Base-by-base conservation (phyloP, 2,113 vertebrate species). In the Tachuris rubrigastra region DNA sequence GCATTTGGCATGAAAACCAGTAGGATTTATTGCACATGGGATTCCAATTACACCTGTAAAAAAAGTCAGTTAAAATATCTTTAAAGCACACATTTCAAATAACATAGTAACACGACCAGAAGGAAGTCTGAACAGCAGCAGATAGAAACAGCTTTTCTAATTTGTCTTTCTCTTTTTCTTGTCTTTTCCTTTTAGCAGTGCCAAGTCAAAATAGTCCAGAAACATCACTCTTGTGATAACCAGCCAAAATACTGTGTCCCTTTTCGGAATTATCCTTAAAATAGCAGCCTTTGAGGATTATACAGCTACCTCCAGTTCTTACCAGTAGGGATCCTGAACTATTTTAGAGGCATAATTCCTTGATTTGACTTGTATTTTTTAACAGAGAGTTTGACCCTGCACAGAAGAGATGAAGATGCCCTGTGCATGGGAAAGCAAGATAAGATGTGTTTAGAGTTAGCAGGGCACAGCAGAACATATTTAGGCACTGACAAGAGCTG, bases 231-330 rank as follows among this genome's bases (percentile, higher is more conserved):
- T 69, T 5, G 18, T 90, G 46, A 86, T 88, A 93, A 86, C 67
- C 79, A 92, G 67, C 41, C 63, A 85, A 72, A 88, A 66, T 37
- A 76, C 9, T 46, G 46, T 74, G 72, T 74, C 55, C 78, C 52
- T 71, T 89, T 95, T 74, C 52, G 79, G 88, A 90, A 90, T 93
- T 92, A 92, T 89, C 47, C 90, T 96, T 90, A 89, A 93, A 96
- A 95, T 95, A 96, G 94, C 79, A 95, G 88, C 80, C 83, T 79
- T 92, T 3, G 1, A 92, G 85, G 92, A 97, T 94, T 95, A 95
- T 65, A 83, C 83, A 95, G 92, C 95, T 97, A 94, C 90, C 44
- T 88, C 63, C 72, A 84, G 83, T 84, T 86, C 90, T 94, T 97
- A 94, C 30, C 90, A 77, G 83, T 33, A 80, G 58, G 86, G 79